These are phyloP conservation scores for Acleris literana DNA, from an alignment of 2,888 invertebrate genomes.

Conservation along the genomic window DNA sequence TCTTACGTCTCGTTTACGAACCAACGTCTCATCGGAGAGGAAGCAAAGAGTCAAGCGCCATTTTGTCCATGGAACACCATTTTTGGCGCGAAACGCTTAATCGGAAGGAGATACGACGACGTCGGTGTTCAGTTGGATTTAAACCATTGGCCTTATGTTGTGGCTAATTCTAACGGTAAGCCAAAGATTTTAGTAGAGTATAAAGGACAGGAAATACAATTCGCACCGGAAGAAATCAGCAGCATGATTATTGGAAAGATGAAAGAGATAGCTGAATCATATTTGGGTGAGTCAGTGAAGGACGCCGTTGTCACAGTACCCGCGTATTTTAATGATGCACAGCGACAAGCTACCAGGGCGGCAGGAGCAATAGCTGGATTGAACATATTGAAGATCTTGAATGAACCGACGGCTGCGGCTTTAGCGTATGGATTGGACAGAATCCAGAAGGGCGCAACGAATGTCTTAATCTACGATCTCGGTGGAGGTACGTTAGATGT, in stretches of 20 bases:
- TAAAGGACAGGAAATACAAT: slow-evolving; percentile 54
- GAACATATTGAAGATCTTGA: slow-evolving; percentile 61
- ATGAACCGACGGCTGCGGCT: slow-evolving; percentile 70
- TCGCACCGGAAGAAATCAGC: slow-evolving; percentile 68
- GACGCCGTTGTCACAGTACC: slow-evolving; percentile 71
- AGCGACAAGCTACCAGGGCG: slow-evolving; percentile 61
- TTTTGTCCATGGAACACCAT: slow-evolving; percentile 63
- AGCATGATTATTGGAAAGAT: slow-evolving; percentile 66
- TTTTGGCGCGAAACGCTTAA: slow-evolving; percentile 64
- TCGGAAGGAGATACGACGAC: slow-evolving; percentile 65
- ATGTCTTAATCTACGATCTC: slow-evolving; percentile 64
- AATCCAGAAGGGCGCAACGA: slow-evolving; percentile 49
- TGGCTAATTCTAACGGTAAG: slow-evolving; percentile 64
- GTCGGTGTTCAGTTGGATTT: slow-evolving; percentile 63
- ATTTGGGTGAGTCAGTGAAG: slow-evolving; percentile 56
- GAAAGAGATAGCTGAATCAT: slow-evolving; percentile 63
- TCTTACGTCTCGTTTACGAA: slow-evolving; percentile 66
- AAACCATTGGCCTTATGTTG: slow-evolving; percentile 60
- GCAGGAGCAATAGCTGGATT: slow-evolving; percentile 66
- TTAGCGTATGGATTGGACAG: slow-evolving; percentile 62
- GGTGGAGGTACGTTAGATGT: slow-evolving; percentile 72
- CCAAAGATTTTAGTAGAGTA: slow-evolving; percentile 60
- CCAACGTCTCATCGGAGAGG: slow-evolving; percentile 62
- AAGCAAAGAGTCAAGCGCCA: slow-evolving; percentile 63
- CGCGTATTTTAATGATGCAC: slow-evolving; percentile 66